Base-by-base conservation (phyloP, 2,888 invertebrate species). In the Metellina segmentata region DNA sequence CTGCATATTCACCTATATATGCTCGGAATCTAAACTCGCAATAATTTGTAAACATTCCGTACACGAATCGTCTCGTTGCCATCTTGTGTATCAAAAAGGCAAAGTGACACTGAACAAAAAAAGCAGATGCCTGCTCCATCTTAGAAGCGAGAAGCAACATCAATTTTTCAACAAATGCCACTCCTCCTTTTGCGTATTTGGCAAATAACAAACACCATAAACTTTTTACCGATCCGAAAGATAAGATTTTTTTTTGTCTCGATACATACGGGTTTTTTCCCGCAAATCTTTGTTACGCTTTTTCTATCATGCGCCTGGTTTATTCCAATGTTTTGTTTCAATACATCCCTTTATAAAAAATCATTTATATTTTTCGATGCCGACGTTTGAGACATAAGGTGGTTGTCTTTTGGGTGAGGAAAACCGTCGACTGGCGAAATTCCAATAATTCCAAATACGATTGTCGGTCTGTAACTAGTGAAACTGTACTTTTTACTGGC, bases 181-280 rank as follows among this genome's bases (percentile, higher is more conserved):
- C 61, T 61, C 16, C 61, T 61, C 16, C 61, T 61, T 61, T 61
- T 16, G 61, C 61, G 16, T 61, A 16, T 61, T 61, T 61, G 61
- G 9, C 34, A 79, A 51, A 19, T 79, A 79, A 77, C 20, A 77
- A 34, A 77, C 48, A 7, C 77, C 77, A 48, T 77, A 48, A 34
- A 49, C 11, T 77, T 34, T n/a, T 77, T 61, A 11, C 16, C 61
- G 61, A 61, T 81, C 2, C 51, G 20, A 34, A 34, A 34, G 69
- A 11, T n/a, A n/a, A 20, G 20, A 81, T 7, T 2, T 49, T 52
- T 16, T 48, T 11, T n/a, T n/a, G n/a, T n/a, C n/a, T 34, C 34
- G 7, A 19, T 74, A 49, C 11, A 34, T 34, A n/a, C 7, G 51
- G 1, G 34, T 9, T 61, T 61, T 61, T 61, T 61, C 16, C 61